Evolutionary conservation across 2,888 invertebrate species (phyloP).

Genomic region (Protonemura montana): DNA sequence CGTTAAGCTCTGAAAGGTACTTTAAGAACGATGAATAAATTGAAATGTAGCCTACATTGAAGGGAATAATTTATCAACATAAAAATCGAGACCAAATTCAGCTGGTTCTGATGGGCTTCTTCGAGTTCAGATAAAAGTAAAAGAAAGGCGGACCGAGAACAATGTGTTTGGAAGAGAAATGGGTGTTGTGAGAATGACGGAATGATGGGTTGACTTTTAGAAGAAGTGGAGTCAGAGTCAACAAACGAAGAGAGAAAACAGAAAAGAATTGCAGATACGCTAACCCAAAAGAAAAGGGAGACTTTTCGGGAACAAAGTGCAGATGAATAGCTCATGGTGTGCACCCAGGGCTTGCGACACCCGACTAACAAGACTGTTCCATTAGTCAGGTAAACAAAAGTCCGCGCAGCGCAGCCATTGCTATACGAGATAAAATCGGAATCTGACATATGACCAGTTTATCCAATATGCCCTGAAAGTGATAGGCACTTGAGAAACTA

Average conservation of each 20-base stretch:
- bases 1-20: background rate
- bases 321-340: constrained; percentile 36
- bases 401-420: background rate
- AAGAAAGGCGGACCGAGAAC: background rate
- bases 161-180: constrained; percentile 33
- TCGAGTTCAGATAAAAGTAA: background rate
- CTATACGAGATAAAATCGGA: background rate
- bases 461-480: background rate
- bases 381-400: constrained; percentile 38
- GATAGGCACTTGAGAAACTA: constrained; percentile 7
- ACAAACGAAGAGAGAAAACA: constrained; percentile 23
- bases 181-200: constrained; percentile 34
- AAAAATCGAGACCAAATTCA: background rate
- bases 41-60: constrained; percentile 5
- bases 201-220: constrained; percentile 38
- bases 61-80: constrained; percentile 12
- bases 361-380: constrained; percentile 25
- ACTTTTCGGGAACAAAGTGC: constrained; percentile 32
- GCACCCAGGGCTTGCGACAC: background rate
- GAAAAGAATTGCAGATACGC: constrained; percentile 26
- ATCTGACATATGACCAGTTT: constrained; percentile 14
- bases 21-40: background rate
- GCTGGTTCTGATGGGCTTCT: background rate
- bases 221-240: constrained; percentile 38
- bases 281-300: background rate